A percentile compares a stretch with the other conserved stretches of the same genome.
Conservation (phyloP, 1,140 invertebrate genomes). For the Apis dorsata region DNA sequence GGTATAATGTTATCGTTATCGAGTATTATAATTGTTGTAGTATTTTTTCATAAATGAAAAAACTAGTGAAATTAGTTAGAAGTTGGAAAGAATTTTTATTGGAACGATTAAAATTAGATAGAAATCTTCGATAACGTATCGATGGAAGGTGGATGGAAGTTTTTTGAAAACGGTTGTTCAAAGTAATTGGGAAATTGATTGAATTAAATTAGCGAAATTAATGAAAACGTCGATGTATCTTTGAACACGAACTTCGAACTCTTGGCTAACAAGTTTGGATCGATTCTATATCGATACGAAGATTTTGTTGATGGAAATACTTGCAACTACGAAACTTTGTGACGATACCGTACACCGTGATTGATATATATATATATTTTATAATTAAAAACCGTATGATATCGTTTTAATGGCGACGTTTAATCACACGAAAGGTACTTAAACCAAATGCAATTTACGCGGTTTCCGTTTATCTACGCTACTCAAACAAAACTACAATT, state of each 20-base stretch:
- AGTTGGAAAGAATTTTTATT: no score
- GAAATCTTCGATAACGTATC: background rate
- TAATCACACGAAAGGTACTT: background rate
- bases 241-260: background rate
- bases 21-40: no score
- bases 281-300: background rate
- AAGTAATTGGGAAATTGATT: slow-evolving; percentile 29
- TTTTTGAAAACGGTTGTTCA: background rate
- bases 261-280: background rate
- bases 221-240: background rate
- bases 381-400: background rate
- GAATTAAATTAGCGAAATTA: slow-evolving; percentile 2
- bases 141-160: no score
- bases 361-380: no score
- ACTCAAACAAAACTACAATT: background rate
- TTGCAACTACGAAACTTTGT: background rate
- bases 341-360: no score
- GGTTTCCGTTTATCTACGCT: background rate
- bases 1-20: no score
- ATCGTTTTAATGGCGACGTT: no score
- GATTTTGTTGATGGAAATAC: background rate
- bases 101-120: no score
- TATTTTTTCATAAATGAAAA: no score
- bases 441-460: background rate
- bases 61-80: no score